Base-by-base conservation (phyloP, 2,797 vertebrate species). In the Hipposideros larvatus region DNA sequence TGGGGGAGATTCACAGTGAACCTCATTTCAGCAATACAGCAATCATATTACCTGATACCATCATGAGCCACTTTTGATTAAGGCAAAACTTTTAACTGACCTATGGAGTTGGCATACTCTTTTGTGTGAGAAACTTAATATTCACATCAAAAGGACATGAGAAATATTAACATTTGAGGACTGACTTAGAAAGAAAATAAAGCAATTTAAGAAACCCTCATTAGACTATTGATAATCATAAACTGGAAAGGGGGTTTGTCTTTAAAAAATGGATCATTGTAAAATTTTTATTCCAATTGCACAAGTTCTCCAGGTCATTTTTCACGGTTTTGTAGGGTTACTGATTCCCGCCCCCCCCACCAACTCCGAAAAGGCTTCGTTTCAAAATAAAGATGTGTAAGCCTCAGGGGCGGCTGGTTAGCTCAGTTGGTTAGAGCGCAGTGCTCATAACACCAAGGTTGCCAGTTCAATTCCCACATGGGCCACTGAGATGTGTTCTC, bases 311-410 rank as follows among this genome's bases (percentile, higher is more conserved):
- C 43, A 5, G 10, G 28, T 70, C 55, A 37, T 48, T 95, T 65
- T 51, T 31, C 31, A 80, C 9, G 71, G 11, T 46, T 75, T 24
- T 70, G 19, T 46, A 68, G 14, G 34, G 59, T 31, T 0, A 24
- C 18, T 77, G n/a, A 51, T 57, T 66, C 55, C 21, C 11, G 1
- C 13, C 21, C 46, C 43, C 9, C 43, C 43, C 43, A 48, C 48
- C 51, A 75, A 84, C 13, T 46, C 66, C 43, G 19, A 70, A 78
- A 68, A 84, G 43, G 37, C 31, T 66, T 77, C 34, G 26, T 90
- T 96, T 82, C 68, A 75, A 78, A 92, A 91, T 85, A 71, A 96
- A 91, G 73, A 87, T 43, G 43, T 43, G 43, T 6, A 43, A 43
- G 43, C 43, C 43, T 43, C 43, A 43, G 43, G 43, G 43, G 43